Evolutionary conservation across 53 echinoderm and acorn worm genomes (phyloP).

Genomic region (Actinopyga echinites): DNA sequence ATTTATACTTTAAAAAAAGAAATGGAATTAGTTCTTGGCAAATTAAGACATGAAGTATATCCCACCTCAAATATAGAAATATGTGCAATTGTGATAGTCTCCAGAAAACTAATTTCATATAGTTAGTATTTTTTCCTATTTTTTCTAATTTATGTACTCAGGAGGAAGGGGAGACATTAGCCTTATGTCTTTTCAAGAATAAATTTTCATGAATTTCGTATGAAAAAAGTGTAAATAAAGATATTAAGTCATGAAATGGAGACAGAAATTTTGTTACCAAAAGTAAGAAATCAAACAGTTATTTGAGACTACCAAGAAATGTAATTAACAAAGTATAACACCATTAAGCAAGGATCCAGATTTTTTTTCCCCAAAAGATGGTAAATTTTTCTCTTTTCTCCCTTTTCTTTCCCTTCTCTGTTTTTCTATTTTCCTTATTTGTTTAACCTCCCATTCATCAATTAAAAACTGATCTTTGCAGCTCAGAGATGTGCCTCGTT

Average conservation of each 20-base stretch:
- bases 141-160: conserved; percentile 34
- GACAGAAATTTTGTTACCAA: no score
- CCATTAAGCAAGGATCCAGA: no score
- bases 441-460: neutral
- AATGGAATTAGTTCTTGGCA: neutral
- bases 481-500: conserved; percentile 31
- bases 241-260: no score
- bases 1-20: neutral
- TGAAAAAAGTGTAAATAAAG: no score
- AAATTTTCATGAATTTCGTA: no score
- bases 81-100: conserved; percentile 26
- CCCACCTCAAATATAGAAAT: conserved; percentile 45
- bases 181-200: conserved; percentile 8
- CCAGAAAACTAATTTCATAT: conserved; percentile 32
- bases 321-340: no score
- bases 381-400: neutral
- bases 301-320: no score
- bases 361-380: no score
- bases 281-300: no score
- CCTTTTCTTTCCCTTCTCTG: neutral
- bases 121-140: conserved; percentile 9
- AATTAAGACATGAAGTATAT: conserved; percentile 2
- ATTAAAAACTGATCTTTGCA: neutral
- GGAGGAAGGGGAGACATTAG: conserved; percentile 22
- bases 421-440: neutral